Evolutionary conservation across 2,797 vertebrate species (phyloP).

Genomic region (Acropternis orthonyx): DNA sequence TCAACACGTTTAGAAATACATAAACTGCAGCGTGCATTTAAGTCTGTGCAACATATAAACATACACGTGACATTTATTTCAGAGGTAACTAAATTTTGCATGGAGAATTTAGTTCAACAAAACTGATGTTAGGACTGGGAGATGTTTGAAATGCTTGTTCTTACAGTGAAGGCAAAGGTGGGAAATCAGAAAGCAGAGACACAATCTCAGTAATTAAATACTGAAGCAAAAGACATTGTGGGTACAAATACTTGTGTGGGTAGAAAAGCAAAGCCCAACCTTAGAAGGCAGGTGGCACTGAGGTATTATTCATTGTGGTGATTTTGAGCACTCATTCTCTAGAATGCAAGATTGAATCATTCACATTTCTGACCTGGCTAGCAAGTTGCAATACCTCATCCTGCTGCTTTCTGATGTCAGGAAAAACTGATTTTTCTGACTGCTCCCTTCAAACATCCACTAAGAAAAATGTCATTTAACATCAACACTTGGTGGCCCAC

Average conservation of each 20-base stretch:
- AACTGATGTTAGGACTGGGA: background rate
- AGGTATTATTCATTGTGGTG: background rate
- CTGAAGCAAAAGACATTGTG: background rate
- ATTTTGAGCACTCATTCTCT: background rate
- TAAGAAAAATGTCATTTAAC: background rate
- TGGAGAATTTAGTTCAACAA: background rate
- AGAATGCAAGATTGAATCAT: background rate
- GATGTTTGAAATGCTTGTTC: background rate
- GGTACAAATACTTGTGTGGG: background rate
- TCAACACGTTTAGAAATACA: background rate
- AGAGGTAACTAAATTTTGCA: background rate
- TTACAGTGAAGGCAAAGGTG: background rate
- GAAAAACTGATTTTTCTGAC: background rate
- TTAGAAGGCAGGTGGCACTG: background rate
- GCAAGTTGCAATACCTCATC: background rate
- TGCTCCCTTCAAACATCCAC: background rate
- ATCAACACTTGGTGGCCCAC: background rate
- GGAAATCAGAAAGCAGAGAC: background rate
- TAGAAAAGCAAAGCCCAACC: background rate
- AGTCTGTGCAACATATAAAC: background rate
- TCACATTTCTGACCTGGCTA: background rate
- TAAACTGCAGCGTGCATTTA: background rate
- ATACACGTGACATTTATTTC: background rate
- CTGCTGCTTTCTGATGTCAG: background rate
- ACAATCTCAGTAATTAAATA: background rate